Percentiles rank a stretch among this genome's conserved stretches.
Evolutionary conservation across 1,140 invertebrate genomes (phyloP).

Genomic region (Drosophila jambulina): DNA sequence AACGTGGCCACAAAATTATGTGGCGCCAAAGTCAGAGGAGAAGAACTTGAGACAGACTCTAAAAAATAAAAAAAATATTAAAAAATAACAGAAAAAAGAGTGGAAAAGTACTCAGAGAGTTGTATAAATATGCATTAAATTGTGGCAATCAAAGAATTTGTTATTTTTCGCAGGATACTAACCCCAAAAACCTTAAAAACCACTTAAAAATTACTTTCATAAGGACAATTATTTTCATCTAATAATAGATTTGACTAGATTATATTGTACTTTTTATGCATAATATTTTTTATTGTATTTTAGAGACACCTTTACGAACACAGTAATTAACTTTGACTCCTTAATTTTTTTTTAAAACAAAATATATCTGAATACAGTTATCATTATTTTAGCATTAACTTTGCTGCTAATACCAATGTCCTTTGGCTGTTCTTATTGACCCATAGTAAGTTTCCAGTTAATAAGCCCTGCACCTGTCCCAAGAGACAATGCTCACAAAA

Average conservation of each 20-base stretch:
- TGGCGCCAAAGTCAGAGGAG: slow-evolving; percentile 31
- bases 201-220: too few relatives aligned
- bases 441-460: slow-evolving; percentile 13
- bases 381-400: too few relatives aligned
- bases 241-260: not conserved
- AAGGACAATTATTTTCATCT: too few relatives aligned
- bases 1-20: slow-evolving; percentile 40
- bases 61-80: not conserved
- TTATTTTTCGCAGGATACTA: slow-evolving; percentile 19
- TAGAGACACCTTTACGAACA: too few relatives aligned
- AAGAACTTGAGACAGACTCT: not conserved
- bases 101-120: not conserved
- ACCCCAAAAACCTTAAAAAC: not conserved
- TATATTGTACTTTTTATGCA: not conserved
- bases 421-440: not conserved
- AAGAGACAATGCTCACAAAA: slow-evolving; percentile 11
- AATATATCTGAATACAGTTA: too few relatives aligned
- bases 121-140: not conserved
- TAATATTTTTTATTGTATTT: too few relatives aligned
- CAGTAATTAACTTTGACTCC: too few relatives aligned
- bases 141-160: slow-evolving; percentile 10
- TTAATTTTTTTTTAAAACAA: too few relatives aligned
- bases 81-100: not conserved
- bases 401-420: not conserved
- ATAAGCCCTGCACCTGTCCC: slow-evolving; percentile 9